phyloP scores from a whole-genome alignment of 2,888 invertebrate genomes.

The Galeopsomyia nigrocyanea region DNA sequence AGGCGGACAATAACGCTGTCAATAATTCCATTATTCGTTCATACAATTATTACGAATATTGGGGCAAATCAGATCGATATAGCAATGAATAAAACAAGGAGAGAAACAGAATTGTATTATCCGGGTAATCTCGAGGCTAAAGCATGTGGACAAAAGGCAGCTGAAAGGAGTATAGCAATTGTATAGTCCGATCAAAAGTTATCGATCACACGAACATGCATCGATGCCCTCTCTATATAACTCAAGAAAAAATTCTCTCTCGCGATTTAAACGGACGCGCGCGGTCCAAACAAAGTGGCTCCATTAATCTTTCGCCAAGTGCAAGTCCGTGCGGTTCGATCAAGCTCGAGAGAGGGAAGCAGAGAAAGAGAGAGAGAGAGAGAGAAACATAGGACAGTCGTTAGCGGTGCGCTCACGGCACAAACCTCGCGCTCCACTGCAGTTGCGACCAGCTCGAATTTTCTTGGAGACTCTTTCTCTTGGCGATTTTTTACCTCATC shows the following conservation, averaged over 20 bases:
- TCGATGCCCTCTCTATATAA: not conserved
- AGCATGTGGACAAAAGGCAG: too few relatives aligned
- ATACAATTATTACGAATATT: too few relatives aligned
- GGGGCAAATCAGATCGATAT: too few relatives aligned
- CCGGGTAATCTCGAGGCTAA: too few relatives aligned
- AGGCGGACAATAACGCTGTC: not conserved
- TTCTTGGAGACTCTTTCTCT: constrained; percentile 40
- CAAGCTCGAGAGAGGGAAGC: constrained; percentile 2
- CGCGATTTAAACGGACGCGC: not conserved
- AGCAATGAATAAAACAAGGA: too few relatives aligned
- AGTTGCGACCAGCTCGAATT: constrained; percentile 60
- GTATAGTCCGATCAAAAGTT: not conserved
- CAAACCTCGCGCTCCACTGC: constrained; percentile 51
- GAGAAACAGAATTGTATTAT: too few relatives aligned
- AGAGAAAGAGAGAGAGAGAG: constrained; percentile 32
- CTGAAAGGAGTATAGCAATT: constrained; percentile 13
- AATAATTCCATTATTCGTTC: too few relatives aligned
- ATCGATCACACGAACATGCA: constrained; percentile 18
- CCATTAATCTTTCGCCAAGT: constrained; percentile 27
- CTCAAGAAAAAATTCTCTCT: not conserved
- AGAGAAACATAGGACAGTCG: constrained; percentile 28
- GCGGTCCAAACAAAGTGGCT: constrained; percentile 19
- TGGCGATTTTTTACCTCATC: constrained; percentile 43
- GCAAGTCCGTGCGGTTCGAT: not conserved
- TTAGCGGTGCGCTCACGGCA: not conserved